These are phyloP conservation scores for Atractosteus spatula DNA, from an alignment of 2,113 vertebrate species.

Conservation along the genomic window DNA sequence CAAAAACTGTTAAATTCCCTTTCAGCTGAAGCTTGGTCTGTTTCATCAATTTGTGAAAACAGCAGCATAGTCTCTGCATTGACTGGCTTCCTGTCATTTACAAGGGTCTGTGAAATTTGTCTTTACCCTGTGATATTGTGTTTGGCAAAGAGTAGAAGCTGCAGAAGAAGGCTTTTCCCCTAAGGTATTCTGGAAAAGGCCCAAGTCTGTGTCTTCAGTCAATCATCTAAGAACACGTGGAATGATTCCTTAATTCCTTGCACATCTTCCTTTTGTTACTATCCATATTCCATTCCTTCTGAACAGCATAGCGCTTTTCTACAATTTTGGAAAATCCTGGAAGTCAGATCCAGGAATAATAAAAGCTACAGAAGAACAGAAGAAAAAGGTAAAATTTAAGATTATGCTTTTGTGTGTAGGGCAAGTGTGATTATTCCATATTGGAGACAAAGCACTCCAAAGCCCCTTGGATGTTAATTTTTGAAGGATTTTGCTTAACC, in stretches of 20 bases:
- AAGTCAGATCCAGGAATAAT: constrained; percentile 98
- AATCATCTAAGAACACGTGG: not conserved
- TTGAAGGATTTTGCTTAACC: too few relatives aligned
- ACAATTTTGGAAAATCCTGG: constrained; percentile 99
- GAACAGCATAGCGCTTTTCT: constrained; percentile 91
- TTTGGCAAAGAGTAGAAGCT: not conserved
- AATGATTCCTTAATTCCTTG: constrained; percentile 75
- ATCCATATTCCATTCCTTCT: constrained; percentile 93
- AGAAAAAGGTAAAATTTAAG: constrained; percentile 85
- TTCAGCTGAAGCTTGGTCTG: too few relatives aligned
- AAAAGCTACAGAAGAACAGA: constrained; percentile 97
- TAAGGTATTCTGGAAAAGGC: not conserved
- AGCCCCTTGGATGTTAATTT: too few relatives aligned
- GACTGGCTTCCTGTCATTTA: too few relatives aligned
- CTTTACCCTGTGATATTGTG: too few relatives aligned
- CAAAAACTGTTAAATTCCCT: too few relatives aligned
- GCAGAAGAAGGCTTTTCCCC: not conserved
- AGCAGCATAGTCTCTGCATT: too few relatives aligned
- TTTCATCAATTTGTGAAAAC: too few relatives aligned
- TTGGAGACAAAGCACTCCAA: too few relatives aligned
- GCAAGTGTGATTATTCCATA: not conserved
- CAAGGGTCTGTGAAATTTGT: too few relatives aligned
- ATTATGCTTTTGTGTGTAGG: not conserved
- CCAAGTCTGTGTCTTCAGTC: not conserved
- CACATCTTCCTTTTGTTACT: constrained; percentile 91